Conservation (phyloP, 2,797 vertebrate genomes). For the Amphiprion clarkii region DNA sequence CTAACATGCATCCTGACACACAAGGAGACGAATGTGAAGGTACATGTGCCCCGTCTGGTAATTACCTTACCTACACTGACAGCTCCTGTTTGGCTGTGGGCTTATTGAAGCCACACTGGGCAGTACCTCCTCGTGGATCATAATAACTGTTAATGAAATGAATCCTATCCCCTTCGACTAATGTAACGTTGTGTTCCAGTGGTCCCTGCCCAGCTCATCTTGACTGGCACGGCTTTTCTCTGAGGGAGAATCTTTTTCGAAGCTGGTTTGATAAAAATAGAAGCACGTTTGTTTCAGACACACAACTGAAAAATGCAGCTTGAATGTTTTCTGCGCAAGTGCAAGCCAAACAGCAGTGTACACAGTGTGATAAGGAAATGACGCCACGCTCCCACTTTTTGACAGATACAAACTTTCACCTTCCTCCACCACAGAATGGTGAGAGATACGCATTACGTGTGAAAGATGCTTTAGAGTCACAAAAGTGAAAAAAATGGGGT, state of each 20-base stretch:
- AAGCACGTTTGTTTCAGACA: too few relatives aligned
- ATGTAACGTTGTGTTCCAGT: constrained; percentile 32
- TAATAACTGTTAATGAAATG: constrained; percentile 35
- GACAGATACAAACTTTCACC: constrained; percentile 1
- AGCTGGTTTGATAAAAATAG: too few relatives aligned
- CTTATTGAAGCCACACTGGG: constrained; percentile 24
- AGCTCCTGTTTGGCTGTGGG: constrained; percentile 42
- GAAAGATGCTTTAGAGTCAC: neutral
- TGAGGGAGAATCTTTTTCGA: neutral
- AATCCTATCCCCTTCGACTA: constrained; percentile 28
- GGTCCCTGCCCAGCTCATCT: constrained; percentile 21
- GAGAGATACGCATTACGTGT: neutral
- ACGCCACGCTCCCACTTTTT: neutral
- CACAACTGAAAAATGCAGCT: neutral
- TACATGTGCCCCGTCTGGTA: constrained; percentile 27
- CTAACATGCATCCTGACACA: constrained; percentile 16
- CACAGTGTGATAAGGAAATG: neutral
- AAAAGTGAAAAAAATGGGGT: neutral
- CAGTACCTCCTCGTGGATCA: constrained; percentile 30
- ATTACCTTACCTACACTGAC: constrained; percentile 26
- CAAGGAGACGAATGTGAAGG: constrained; percentile 11
- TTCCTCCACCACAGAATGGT: neutral
- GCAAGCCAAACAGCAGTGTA: neutral
- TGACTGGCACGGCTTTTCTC: constrained; percentile 7
- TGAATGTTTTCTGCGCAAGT: neutral